A percentile compares a stretch with the other conserved stretches of the same genome.
Evolutionary conservation across 2,113 vertebrate genomes (phyloP).

Genomic region (Delphinus delphis): DNA sequence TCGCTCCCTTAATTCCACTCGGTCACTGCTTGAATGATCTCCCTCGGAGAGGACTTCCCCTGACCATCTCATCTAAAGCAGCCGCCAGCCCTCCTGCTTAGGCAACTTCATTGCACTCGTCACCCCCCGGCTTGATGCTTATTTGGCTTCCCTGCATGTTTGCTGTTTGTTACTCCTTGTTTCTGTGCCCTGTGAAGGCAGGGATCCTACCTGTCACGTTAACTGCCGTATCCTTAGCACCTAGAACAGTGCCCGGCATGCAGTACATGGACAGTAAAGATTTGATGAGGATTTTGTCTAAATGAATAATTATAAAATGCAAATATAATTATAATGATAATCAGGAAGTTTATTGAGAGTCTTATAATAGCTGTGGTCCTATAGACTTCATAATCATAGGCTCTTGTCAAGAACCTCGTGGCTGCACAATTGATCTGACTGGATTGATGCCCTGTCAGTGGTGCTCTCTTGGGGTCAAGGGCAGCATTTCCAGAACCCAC

Average conservation of each 20-base stretch:
- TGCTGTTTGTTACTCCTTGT: not conserved
- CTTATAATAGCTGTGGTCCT: not conserved
- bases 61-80: not conserved
- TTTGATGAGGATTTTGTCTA: not conserved
- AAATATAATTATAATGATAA: not conserved
- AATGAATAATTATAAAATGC: not conserved
- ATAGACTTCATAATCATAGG: not conserved
- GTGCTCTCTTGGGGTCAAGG: conserved; percentile 15
- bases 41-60: not conserved
- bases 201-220: too few relatives aligned
- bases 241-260: not conserved
- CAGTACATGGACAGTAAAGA: not conserved
- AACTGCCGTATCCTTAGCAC: too few relatives aligned
- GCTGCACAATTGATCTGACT: rapidly evolving
- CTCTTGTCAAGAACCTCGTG: not conserved
- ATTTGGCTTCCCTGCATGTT: not conserved
- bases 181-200: not conserved
- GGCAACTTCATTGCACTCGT: not conserved
- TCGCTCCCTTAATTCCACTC: not conserved
- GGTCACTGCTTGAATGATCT: not conserved
- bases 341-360: not conserved
- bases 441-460: not conserved
- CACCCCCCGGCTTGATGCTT: not conserved
- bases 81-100: rapidly evolving
- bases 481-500: not conserved